Conservation (phyloP, 1,140 invertebrate genomes). For the Camponotus pennsylvanicus region DNA sequence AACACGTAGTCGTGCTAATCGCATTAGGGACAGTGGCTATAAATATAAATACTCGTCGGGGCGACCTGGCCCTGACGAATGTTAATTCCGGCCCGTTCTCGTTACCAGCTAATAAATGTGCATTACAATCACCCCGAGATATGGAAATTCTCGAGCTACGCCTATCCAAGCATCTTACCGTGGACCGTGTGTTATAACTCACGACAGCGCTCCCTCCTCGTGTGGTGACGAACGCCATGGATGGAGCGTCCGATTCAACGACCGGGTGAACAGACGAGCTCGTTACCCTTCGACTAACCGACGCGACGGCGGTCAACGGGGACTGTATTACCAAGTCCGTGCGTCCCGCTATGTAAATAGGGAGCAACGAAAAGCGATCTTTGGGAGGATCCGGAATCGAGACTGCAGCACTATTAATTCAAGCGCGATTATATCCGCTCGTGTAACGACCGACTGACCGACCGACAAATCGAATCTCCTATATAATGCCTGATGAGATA, state of each 20-base stretch:
- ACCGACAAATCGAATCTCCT: slow-evolving; percentile 21
- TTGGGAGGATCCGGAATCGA: slow-evolving; percentile 80
- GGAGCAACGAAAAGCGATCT: slow-evolving; percentile 84
- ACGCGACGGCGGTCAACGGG: slow-evolving; percentile 65
- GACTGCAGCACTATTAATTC: slow-evolving; percentile 38
- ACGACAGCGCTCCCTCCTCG: background rate
- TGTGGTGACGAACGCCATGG: slow-evolving; percentile 15
- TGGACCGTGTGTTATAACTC: slow-evolving; percentile 47
- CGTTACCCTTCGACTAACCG: slow-evolving; percentile 62
- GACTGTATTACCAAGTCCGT: slow-evolving; percentile 78
- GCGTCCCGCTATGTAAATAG: slow-evolving; percentile 84
- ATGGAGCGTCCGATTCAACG: slow-evolving; percentile 31
- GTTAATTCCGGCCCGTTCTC: slow-evolving; percentile 79
- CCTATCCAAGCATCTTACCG: slow-evolving; percentile 72
- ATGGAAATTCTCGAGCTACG: slow-evolving; percentile 82
- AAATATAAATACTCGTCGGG: slow-evolving; percentile 78
- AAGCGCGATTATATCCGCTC: slow-evolving; percentile 26
- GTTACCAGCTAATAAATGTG: slow-evolving; percentile 81
- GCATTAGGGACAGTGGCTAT: slow-evolving; percentile 67
- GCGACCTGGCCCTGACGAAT: slow-evolving; percentile 68
- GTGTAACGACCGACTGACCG: slow-evolving; percentile 31
- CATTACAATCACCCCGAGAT: slow-evolving; percentile 83
- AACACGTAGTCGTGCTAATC: slow-evolving; percentile 61
- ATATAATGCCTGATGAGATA: background rate
- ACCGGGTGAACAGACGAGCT: slow-evolving; percentile 65